Evolutionary conservation across 2,797 vertebrate species (phyloP).

Genomic region (Hoplostethus atlanticus): DNA sequence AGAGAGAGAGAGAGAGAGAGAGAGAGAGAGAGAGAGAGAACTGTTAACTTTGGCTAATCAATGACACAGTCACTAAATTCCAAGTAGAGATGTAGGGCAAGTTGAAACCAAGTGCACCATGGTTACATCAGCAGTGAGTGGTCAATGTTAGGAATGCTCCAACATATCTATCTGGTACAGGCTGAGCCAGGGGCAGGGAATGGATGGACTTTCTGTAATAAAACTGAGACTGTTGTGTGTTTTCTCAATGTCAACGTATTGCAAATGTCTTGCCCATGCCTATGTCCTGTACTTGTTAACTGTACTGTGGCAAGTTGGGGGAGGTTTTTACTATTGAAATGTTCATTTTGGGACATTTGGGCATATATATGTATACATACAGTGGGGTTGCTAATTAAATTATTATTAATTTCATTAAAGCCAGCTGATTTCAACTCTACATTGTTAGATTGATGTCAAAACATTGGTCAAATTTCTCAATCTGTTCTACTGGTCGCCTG

Average conservation of each 20-base stretch:
- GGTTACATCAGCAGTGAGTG: conserved; percentile 42
- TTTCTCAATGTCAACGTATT: too few relatives aligned
- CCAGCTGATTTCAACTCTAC: conserved; percentile 1
- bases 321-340: too few relatives aligned
- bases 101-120: conserved; percentile 29
- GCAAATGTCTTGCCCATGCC: too few relatives aligned
- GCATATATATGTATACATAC: too few relatives aligned
- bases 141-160: conserved; percentile 2
- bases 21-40: conserved; percentile 24
- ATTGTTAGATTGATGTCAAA: conserved; percentile 5
- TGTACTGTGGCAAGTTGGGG: too few relatives aligned
- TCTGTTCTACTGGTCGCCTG: not conserved
- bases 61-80: conserved; percentile 17
- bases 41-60: conserved; percentile 30
- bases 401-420: not conserved
- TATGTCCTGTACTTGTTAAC: too few relatives aligned
- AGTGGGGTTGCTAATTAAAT: too few relatives aligned
- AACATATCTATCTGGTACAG: too few relatives aligned
- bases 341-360: too few relatives aligned
- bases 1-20: conserved; percentile 30
- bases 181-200: too few relatives aligned
- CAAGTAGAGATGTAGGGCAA: conserved; percentile 42
- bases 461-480: conserved; percentile 7
- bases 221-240: too few relatives aligned
- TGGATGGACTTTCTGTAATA: too few relatives aligned